Percentiles rank a stretch among this genome's conserved stretches.
Evolutionary conservation across 2,797 vertebrate species (phyloP).

Genomic region (Eupleurogrammus muticus): DNA sequence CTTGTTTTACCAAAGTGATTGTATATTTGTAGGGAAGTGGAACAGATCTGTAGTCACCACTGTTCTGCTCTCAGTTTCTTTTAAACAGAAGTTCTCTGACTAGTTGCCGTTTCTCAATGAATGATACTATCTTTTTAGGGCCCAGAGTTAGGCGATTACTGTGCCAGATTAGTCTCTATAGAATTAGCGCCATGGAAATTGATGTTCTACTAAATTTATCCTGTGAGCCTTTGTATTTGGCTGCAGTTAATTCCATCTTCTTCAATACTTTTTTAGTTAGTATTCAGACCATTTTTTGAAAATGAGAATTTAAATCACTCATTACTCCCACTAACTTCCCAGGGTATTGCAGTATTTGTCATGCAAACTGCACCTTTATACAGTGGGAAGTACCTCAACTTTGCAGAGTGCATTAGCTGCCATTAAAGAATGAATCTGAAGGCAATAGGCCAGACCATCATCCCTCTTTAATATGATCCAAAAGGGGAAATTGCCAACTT

Average conservation of each 20-base stretch:
- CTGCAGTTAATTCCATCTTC: neutral
- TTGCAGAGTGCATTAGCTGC: constrained; percentile 37
- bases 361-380: constrained; percentile 3
- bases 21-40: no score
- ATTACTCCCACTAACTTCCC: neutral
- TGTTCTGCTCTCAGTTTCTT: neutral
- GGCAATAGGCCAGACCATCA: constrained; percentile 27
- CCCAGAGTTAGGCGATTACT: neutral
- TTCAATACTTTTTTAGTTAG: neutral
- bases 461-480: constrained; percentile 36
- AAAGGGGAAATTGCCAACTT: constrained; percentile 19
- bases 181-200: neutral
- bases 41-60: neutral
- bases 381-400: constrained; percentile 11
- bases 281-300: neutral
- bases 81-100: neutral
- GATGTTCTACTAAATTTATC: neutral
- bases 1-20: no score
- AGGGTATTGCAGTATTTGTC: neutral
- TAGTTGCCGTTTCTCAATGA: neutral
- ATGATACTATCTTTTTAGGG: no score
- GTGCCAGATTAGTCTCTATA: neutral
- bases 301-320: neutral
- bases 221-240: neutral
- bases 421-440: constrained; percentile 50